Percentiles rank a stretch among this genome's conserved stretches.
phyloP scores from a whole-genome alignment of 2,113 vertebrate species.

The Solea senegalensis region DNA sequence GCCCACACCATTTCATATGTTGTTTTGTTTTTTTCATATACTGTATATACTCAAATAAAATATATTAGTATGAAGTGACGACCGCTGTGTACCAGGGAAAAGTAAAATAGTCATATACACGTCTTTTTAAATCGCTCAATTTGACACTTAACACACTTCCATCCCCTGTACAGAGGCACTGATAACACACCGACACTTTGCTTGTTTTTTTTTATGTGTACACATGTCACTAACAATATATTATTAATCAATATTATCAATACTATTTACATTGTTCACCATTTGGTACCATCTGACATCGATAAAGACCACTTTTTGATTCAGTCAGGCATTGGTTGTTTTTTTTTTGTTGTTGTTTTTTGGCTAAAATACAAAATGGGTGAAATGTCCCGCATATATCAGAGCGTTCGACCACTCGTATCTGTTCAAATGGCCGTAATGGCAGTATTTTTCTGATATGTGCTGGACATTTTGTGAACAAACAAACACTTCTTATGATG shows the following conservation, averaged over 20 bases:
- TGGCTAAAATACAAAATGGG: slow-evolving; percentile 34
- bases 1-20: slow-evolving; percentile 51
- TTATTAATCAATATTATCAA: slow-evolving; percentile 67
- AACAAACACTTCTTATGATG: slow-evolving; percentile 13
- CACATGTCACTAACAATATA: slow-evolving; percentile 78
- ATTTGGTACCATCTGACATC: slow-evolving; percentile 76
- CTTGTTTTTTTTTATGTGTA: slow-evolving; percentile 56
- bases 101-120: slow-evolving; percentile 70
- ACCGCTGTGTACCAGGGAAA: slow-evolving; percentile 70
- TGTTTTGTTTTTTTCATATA: neutral
- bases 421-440: slow-evolving; percentile 47
- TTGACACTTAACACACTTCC: slow-evolving; percentile 64
- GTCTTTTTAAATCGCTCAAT: slow-evolving; percentile 38
- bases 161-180: slow-evolving; percentile 70
- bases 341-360: neutral
- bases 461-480: slow-evolving; percentile 36
- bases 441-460: slow-evolving; percentile 57
- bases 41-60: slow-evolving; percentile 61
- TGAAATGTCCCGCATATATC: slow-evolving; percentile 55
- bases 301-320: slow-evolving; percentile 37
- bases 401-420: slow-evolving; percentile 42
- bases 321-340: slow-evolving; percentile 14
- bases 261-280: slow-evolving; percentile 79
- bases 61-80: slow-evolving; percentile 60
- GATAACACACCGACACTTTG: slow-evolving; percentile 68